phyloP scores from a whole-genome alignment of 2,888 invertebrate species.

The Pherbina coryleti region DNA sequence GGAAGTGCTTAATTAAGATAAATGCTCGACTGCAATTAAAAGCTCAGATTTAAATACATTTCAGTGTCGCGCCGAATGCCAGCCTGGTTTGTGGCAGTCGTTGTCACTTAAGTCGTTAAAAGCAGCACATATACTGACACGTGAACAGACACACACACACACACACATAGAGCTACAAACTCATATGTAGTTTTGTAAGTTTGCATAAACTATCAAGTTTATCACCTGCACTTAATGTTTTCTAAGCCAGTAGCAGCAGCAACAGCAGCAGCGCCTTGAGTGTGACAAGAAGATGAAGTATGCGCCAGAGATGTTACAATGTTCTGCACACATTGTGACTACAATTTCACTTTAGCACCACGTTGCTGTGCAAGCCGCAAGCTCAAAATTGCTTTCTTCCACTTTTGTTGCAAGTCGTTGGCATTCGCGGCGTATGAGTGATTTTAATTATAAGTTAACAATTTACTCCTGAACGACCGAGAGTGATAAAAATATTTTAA shows the following conservation, averaged over 20 bases:
- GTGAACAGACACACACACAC: neutral
- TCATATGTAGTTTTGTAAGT: neutral
- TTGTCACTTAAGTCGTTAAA: conserved; percentile 30
- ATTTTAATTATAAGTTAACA: neutral
- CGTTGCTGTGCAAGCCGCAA: neutral
- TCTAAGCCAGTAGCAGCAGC: neutral
- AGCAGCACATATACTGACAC: conserved; percentile 5
- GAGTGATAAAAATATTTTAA: neutral
- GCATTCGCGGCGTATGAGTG: neutral
- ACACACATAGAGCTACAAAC: neutral
- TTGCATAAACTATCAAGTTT: neutral
- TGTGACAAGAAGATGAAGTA: conserved; percentile 30
- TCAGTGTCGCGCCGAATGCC: conserved; percentile 13
- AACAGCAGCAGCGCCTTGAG: conserved; percentile 44
- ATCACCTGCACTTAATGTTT: neutral
- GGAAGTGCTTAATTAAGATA: conserved; percentile 60
- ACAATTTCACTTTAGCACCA: neutral
- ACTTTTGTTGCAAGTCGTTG: neutral
- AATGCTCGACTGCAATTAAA: conserved; percentile 60
- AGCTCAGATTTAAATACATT: conserved; percentile 54
- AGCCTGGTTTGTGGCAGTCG: conserved; percentile 25
- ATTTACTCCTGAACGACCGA: neutral
- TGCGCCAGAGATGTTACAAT: no score
- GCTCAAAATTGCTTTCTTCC: neutral
- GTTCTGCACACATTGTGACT: no score